These are phyloP conservation scores for Vannuccia rotundouncinata DNA, from an alignment of 2,888 invertebrate species.

Conservation along the genomic window DNA sequence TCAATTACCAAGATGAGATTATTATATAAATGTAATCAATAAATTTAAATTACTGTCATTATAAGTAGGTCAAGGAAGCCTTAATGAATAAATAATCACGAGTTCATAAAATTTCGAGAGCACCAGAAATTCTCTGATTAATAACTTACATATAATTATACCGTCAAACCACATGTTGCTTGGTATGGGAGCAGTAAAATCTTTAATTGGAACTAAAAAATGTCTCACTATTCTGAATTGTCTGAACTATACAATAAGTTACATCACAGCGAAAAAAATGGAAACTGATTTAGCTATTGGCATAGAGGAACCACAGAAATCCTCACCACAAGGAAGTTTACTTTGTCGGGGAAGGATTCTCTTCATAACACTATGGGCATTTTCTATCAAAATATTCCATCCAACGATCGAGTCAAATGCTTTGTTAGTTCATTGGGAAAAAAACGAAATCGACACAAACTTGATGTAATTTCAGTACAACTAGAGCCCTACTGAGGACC, in stretches of 20 bases:
- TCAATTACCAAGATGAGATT: no score
- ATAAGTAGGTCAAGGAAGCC: no score
- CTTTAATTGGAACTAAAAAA: constrained; percentile 37
- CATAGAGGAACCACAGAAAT: not conserved
- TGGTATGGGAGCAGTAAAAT: constrained; percentile 35
- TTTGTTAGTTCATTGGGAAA: not conserved
- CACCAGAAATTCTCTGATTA: no score
- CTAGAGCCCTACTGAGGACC: not conserved
- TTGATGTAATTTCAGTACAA: not conserved
- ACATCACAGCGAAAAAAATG: constrained; percentile 29
- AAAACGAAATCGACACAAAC: not conserved
- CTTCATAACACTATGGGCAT: constrained; percentile 41
- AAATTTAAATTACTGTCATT: no score
- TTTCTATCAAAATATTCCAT: constrained; percentile 35
- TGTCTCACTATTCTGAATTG: constrained; percentile 37
- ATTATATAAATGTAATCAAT: no score
- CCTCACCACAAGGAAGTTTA: constrained; percentile 36
- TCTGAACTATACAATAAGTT: constrained; percentile 34
- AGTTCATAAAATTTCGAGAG: no score
- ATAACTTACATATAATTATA: no score
- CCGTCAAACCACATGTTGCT: constrained; percentile 36
- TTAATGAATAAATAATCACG: no score
- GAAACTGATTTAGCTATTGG: constrained; percentile 33
- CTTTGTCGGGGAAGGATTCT: constrained; percentile 34
- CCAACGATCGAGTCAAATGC: not conserved